Evolutionary conservation across 2,113 vertebrate genomes (phyloP).

Genomic region (Microcebus murinus): DNA sequence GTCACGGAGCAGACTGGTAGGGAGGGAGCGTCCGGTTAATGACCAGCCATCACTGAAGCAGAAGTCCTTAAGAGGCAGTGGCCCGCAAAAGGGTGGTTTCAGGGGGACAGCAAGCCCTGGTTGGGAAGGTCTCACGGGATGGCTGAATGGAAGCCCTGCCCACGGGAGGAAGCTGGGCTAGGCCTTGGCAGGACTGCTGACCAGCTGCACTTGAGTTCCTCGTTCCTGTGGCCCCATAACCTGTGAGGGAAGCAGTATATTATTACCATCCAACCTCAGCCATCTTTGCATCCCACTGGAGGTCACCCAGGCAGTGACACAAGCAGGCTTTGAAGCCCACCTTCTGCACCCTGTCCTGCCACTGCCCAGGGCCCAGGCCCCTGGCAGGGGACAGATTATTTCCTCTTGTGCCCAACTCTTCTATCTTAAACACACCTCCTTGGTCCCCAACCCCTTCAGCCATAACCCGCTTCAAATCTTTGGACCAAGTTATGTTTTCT

Average conservation of each 20-base stretch:
- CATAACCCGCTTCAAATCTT: not conserved
- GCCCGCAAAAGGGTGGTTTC: not conserved
- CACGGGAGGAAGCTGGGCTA: too few relatives aligned
- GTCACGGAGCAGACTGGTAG: not conserved
- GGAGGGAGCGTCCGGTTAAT: not conserved
- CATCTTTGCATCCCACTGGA: not conserved
- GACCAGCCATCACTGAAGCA: not conserved
- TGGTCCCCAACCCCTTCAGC: not conserved
- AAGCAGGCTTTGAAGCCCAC: not conserved
- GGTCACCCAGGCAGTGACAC: not conserved
- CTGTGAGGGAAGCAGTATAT: rapidly evolving
- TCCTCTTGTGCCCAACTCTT: not conserved
- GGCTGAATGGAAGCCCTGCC: rapidly evolving
- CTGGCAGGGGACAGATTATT: too few relatives aligned
- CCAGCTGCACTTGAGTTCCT: rapidly evolving
- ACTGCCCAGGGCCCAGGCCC: too few relatives aligned
- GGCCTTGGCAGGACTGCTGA: rapidly evolving
- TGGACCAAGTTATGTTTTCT: not conserved
- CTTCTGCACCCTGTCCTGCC: not conserved
- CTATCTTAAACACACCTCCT: not conserved
- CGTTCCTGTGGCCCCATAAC: rapidly evolving
- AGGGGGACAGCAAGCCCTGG: rapidly evolving
- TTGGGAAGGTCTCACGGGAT: rapidly evolving
- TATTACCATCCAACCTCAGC: rapidly evolving
- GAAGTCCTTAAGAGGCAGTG: not conserved